phyloP scores from a whole-genome alignment of 2,888 invertebrate genomes.

The Venustoraphidia nigricollis region DNA sequence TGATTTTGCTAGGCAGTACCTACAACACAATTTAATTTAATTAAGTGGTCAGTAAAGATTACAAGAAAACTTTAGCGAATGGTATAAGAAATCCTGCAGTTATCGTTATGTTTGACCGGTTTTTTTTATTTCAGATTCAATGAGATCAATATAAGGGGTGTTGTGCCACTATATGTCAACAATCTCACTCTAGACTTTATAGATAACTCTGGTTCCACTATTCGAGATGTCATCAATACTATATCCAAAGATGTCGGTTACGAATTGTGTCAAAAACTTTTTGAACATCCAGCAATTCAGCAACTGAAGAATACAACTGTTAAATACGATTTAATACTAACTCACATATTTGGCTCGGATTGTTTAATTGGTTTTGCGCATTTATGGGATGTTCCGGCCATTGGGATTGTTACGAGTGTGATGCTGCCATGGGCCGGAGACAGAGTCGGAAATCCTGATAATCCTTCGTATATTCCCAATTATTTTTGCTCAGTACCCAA shows the following conservation, averaged over 20 bases:
- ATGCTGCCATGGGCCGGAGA: conserved; percentile 40
- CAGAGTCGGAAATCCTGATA: conserved; percentile 37
- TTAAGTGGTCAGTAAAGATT: no score
- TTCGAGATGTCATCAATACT: background rate
- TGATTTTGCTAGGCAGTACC: no score
- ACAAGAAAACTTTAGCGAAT: no score
- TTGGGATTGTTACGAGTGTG: conserved; percentile 36
- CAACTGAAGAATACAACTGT: conserved; percentile 6
- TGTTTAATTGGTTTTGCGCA: conserved; percentile 42
- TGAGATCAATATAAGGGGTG: background rate
- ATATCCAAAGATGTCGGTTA: no score
- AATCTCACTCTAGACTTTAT: background rate
- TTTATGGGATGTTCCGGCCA: conserved; percentile 35
- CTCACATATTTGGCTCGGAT: conserved; percentile 43
- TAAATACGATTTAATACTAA: conserved; percentile 28
- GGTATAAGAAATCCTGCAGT: no score
- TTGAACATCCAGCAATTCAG: conserved; percentile 3
- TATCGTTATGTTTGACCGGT: no score
- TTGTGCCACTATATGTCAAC: background rate
- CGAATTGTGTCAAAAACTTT: no score
- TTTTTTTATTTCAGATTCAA: background rate
- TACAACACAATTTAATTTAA: no score
- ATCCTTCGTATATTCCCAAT: conserved; percentile 41
- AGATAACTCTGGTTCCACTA: background rate
- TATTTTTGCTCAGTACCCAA: conserved; percentile 34